These are phyloP conservation scores for Agelaius tricolor DNA, from an alignment of 2,113 vertebrate species.

Conservation along the genomic window DNA sequence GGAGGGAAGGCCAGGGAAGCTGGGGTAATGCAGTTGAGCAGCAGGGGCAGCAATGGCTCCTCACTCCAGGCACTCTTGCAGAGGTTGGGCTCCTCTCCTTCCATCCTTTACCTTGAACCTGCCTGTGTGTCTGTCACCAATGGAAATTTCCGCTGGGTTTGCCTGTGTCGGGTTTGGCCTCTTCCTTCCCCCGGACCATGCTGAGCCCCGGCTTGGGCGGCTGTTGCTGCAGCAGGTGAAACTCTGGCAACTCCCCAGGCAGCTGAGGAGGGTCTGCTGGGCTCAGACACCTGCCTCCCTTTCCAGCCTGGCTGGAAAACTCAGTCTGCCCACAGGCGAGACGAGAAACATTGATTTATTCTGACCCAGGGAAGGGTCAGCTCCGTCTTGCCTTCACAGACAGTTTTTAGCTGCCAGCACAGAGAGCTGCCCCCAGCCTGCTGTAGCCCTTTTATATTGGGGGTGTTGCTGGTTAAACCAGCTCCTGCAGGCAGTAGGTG, in stretches of 20 bases:
- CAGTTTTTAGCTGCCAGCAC: rapidly evolving
- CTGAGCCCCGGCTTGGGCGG: rapidly evolving
- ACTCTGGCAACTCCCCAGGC: neutral
- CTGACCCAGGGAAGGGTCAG: neutral
- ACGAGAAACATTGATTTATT: neutral
- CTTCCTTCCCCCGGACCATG: rapidly evolving
- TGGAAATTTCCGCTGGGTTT: neutral
- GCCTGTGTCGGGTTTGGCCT: neutral
- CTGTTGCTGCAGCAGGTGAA: neutral
- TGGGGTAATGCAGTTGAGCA: rapidly evolving
- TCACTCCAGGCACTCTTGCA: neutral
- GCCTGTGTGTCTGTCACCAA: neutral
- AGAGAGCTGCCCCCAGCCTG: neutral
- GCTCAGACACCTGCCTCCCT: neutral
- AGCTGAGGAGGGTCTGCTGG: neutral
- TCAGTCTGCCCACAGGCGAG: neutral
- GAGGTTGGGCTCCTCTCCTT: neutral
- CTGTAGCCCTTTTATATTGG: rapidly evolving
- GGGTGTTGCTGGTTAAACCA: neutral
- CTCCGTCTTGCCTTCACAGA: neutral
- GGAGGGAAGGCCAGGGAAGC: neutral
- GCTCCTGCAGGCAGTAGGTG: neutral
- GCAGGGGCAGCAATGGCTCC: neutral
- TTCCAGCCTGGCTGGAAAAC: neutral
- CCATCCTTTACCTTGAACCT: neutral